Conservation (phyloP, 2,113 vertebrate species). For the Chiloscyllium plagiosum region DNA sequence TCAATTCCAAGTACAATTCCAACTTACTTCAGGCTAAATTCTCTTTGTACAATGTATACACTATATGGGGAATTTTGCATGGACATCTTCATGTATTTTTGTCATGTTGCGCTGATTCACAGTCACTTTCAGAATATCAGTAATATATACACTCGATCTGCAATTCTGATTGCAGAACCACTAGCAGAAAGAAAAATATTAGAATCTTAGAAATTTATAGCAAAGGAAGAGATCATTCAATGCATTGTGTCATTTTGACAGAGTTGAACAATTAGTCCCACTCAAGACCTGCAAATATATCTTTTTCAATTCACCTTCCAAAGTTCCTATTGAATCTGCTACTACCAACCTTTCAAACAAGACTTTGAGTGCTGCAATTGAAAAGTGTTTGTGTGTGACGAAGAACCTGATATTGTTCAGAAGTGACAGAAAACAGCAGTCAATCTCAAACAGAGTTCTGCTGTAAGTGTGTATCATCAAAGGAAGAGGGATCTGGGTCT, state of each 20-base stretch:
- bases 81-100: neutral
- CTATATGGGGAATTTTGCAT: neutral
- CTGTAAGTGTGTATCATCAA: no score
- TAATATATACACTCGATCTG: neutral
- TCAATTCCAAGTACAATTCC: neutral
- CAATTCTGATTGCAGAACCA: neutral
- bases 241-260: neutral
- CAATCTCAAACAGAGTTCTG: no score
- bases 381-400: no score
- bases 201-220: neutral
- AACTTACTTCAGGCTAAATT: neutral
- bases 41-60: neutral
- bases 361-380: no score
- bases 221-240: neutral
- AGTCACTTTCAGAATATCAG: neutral
- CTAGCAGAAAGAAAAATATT: neutral
- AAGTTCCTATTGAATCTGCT: neutral
- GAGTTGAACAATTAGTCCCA: neutral
- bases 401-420: no score
- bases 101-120: neutral
- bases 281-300: neutral
- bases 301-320: neutral
- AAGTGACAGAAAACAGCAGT: no score
- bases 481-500: no score
- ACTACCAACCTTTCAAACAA: neutral